Evolutionary conservation across 2,797 vertebrate genomes (phyloP).

Genomic region (Acanthurus lineatus): DNA sequence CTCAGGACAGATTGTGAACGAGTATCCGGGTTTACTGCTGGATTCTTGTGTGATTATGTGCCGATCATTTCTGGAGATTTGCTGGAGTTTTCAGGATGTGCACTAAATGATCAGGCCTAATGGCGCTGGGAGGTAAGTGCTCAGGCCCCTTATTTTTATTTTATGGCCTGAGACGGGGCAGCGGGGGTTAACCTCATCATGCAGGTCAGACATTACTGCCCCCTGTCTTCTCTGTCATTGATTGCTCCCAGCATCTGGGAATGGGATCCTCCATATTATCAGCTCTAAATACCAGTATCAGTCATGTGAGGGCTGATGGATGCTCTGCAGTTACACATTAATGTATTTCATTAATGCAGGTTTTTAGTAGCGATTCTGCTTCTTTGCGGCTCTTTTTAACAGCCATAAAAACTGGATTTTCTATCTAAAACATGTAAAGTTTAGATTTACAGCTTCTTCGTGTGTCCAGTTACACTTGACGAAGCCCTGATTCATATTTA

Average conservation of each 20-base stretch:
- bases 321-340: slow-evolving; percentile 64
- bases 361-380: slow-evolving; percentile 31
- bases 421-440: neutral
- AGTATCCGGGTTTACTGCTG: slow-evolving; percentile 6
- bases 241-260: slow-evolving; percentile 81
- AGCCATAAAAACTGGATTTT: slow-evolving; percentile 28
- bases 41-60: slow-evolving; percentile 27
- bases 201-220: slow-evolving; percentile 74
- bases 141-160: slow-evolving; percentile 71
- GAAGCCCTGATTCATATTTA: neutral
- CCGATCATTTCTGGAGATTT: slow-evolving; percentile 30
- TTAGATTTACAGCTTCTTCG: neutral
- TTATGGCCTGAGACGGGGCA: slow-evolving; percentile 71
- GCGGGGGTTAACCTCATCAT: slow-evolving; percentile 77
- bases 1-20: neutral
- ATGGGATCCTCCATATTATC: slow-evolving; percentile 73
- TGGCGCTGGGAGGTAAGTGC: slow-evolving; percentile 53
- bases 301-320: slow-evolving; percentile 75
- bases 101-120: slow-evolving; percentile 63
- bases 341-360: slow-evolving; percentile 37
- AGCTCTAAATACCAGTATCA: slow-evolving; percentile 73
- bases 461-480: neutral
- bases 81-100: slow-evolving; percentile 40
- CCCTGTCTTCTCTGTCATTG: slow-evolving; percentile 80
- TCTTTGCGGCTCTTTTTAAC: slow-evolving; percentile 39